A percentile compares a stretch with the other conserved stretches of the same genome.
Conservation (phyloP, 2,113 vertebrate species). For the mouse (Mus musculus) region DNA sequence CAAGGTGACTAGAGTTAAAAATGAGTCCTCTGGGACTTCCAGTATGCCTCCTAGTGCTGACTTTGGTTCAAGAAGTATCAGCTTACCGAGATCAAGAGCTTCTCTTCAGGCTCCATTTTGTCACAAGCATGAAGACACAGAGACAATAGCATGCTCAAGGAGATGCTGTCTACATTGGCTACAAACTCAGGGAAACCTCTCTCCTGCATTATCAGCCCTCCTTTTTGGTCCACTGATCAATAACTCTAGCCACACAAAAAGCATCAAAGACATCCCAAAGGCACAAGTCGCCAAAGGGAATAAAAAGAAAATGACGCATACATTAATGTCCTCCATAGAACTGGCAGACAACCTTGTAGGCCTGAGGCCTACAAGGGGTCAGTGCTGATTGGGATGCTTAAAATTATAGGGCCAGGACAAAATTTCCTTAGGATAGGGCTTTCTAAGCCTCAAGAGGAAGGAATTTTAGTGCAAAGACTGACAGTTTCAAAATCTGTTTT, state of each 20-base stretch:
- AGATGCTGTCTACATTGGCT: background rate
- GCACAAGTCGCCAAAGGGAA: conserved; percentile 63
- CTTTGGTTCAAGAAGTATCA: background rate
- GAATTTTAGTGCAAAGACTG: conserved; percentile 53
- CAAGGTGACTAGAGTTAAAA: background rate
- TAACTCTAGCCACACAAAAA: conserved; percentile 50
- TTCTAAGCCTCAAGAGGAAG: conserved; percentile 31
- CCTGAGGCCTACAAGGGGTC: conserved; percentile 63
- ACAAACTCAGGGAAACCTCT: background rate
- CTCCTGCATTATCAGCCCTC: background rate
- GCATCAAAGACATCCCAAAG: conserved; percentile 72
- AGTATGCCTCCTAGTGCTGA: rapidly evolving
- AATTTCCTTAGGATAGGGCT: conserved; percentile 27
- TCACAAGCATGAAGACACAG: background rate
- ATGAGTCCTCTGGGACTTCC: background rate
- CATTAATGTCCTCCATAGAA: background rate
- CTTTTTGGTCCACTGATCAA: conserved; percentile 62
- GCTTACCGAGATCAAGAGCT: background rate
- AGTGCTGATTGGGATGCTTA: conserved; percentile 27
- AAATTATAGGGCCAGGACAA: conserved; percentile 15
- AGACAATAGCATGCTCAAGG: background rate
- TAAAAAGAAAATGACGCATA: background rate
- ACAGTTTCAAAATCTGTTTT: conserved; percentile 49
- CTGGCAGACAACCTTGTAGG: conserved; percentile 32
- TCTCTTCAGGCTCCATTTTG: background rate